Percentiles rank a stretch among this genome's conserved stretches.
phyloP scores from a whole-genome alignment of 2,113 vertebrate species.

The Aythya baeri region DNA sequence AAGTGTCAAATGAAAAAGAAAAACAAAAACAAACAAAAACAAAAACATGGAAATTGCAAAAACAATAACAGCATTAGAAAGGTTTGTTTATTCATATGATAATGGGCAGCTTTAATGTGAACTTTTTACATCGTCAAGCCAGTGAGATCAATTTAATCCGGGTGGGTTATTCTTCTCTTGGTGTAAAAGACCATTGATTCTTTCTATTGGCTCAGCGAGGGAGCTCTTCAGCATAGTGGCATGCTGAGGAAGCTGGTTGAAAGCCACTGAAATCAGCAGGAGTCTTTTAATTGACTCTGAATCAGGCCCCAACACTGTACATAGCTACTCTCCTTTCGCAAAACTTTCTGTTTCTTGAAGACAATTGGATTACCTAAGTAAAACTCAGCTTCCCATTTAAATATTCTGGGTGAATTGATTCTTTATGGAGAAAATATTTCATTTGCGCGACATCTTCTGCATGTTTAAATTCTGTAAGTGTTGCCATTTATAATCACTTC shows the following conservation, averaged over 20 bases:
- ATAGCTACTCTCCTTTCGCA: conserved; percentile 10
- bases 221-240: conserved; percentile 47
- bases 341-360: conserved; percentile 47
- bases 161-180: conserved; percentile 63
- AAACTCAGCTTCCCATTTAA: conserved; percentile 6
- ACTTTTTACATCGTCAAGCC: conserved; percentile 18
- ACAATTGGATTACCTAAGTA: conserved; percentile 49
- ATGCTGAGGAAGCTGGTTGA: conserved; percentile 55
- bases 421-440: conserved; percentile 28
- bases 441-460: not conserved
- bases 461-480: not conserved
- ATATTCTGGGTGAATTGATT: not conserved
- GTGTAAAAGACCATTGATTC: conserved; percentile 68
- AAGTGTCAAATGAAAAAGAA: not conserved
- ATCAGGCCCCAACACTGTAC: conserved; percentile 49
- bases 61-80: conserved; percentile 18
- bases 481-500: conserved; percentile 38
- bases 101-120: conserved; percentile 54
- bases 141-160: conserved; percentile 70
- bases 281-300: conserved; percentile 65
- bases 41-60: conserved; percentile 16
- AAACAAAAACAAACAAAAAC: accelerated
- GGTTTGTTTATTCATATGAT: conserved; percentile 62
- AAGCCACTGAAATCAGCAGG: conserved; percentile 64
- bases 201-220: conserved; percentile 41